Conservation (phyloP, 1,140 invertebrate genomes). For the Drosophila insularis region DNA sequence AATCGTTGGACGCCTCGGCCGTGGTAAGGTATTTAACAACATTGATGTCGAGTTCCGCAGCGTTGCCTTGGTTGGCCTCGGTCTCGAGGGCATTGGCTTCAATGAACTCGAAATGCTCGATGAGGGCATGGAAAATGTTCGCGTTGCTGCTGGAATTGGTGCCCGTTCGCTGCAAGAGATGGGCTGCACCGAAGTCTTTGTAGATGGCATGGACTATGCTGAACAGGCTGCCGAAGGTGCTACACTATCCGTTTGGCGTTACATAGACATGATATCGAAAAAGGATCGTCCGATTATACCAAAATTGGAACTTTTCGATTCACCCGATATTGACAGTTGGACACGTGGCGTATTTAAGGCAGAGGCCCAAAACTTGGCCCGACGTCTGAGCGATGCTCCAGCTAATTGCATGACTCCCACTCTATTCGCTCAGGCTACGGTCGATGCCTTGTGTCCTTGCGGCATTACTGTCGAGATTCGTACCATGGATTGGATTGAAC, state of each 20-base stretch:
- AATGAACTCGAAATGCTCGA: slow-evolving; percentile 87
- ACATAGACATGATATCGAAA: slow-evolving; percentile 85
- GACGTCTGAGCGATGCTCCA: slow-evolving; percentile 90
- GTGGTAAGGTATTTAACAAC: slow-evolving; percentile 85
- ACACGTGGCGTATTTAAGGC: slow-evolving; percentile 88
- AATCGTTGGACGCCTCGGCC: slow-evolving; percentile 82
- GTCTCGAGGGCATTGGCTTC: slow-evolving; percentile 85
- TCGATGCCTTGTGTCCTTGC: slow-evolving; percentile 83
- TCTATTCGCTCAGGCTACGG: slow-evolving; percentile 87
- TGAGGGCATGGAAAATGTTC: slow-evolving; percentile 84
- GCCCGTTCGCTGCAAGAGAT: slow-evolving; percentile 84
- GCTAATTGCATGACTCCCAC: slow-evolving; percentile 94
- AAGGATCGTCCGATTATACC: slow-evolving; percentile 83
- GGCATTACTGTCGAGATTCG: slow-evolving; percentile 86
- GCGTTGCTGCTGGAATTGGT: slow-evolving; percentile 84
- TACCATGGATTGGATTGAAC: slow-evolving; percentile 88
- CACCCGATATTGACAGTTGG: slow-evolving; percentile 85
- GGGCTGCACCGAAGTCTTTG: slow-evolving; percentile 84
- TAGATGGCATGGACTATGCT: slow-evolving; percentile 88
- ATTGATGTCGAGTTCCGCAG: slow-evolving; percentile 85
- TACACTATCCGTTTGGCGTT: slow-evolving; percentile 85
- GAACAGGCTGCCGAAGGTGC: slow-evolving; percentile 84
- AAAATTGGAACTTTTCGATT: slow-evolving; percentile 82
- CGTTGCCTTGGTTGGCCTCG: slow-evolving; percentile 87
- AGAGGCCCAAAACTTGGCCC: slow-evolving; percentile 92